Conservation (phyloP, 1,140 invertebrate genomes). For the Drosophila jambulina region DNA sequence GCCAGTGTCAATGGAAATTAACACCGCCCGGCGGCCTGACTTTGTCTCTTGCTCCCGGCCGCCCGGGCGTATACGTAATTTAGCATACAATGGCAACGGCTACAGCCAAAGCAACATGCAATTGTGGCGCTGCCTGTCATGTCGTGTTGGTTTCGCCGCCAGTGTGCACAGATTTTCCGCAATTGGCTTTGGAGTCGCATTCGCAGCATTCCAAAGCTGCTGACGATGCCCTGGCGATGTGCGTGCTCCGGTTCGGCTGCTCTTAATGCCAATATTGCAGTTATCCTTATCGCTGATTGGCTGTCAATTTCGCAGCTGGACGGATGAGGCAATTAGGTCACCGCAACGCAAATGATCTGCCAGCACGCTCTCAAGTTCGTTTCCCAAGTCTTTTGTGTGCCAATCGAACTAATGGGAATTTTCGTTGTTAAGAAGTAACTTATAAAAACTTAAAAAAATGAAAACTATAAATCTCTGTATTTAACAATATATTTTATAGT, state of each 20-base stretch:
- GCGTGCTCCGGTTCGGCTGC: conserved; percentile 22
- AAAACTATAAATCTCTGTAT: not conserved
- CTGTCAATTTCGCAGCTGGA: conserved; percentile 34
- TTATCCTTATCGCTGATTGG: conserved; percentile 46
- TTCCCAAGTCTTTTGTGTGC: conserved; percentile 75
- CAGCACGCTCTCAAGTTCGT: conserved; percentile 75
- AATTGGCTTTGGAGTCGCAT: conserved; percentile 31
- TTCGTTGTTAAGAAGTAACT: not conserved
- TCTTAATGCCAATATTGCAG: conserved; percentile 12
- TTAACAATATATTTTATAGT: not conserved
- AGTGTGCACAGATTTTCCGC: conserved; percentile 68
- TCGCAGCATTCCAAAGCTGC: conserved; percentile 44
- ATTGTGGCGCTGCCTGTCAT: conserved; percentile 63
- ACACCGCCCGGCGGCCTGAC: conserved; percentile 59
- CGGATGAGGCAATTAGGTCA: conserved; percentile 42
- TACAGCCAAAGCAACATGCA: conserved; percentile 53
- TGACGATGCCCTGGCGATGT: conserved; percentile 54
- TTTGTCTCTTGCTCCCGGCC: conserved; percentile 40
- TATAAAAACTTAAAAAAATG: too few relatives aligned
- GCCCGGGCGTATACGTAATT: conserved; percentile 76
- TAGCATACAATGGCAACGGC: conserved; percentile 73
- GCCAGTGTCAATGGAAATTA: conserved; percentile 81
- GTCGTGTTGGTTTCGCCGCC: conserved; percentile 49
- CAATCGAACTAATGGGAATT: conserved; percentile 27
- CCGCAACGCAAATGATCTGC: conserved; percentile 44